phyloP scores from a whole-genome alignment of 2,113 vertebrate species.

The Empidonax traillii region DNA sequence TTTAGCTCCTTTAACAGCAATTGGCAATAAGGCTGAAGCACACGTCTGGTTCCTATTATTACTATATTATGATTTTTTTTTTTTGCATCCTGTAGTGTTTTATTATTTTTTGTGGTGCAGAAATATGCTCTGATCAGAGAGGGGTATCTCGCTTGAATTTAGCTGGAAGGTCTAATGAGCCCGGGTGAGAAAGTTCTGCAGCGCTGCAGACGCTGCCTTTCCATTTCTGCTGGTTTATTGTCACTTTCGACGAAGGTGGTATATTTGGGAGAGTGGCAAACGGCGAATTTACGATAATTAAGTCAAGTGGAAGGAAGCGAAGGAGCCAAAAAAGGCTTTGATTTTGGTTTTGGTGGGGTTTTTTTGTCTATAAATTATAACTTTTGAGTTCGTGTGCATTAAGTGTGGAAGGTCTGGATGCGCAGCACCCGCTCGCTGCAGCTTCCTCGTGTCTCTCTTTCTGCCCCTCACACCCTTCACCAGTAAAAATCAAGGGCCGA shows the following conservation, averaged over 20 bases:
- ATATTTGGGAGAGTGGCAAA: neutral
- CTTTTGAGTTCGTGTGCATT: neutral
- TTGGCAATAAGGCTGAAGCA: conserved; percentile 35
- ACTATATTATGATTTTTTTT: conserved; percentile 27
- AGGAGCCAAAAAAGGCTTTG: conserved; percentile 16
- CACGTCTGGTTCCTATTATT: conserved; percentile 73
- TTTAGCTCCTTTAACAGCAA: conserved; percentile 47
- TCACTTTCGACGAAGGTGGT: conserved; percentile 7
- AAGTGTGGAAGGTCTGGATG: neutral
- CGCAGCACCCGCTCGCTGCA: neutral
- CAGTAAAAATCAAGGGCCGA: neutral
- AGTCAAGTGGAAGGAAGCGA: conserved; percentile 24
- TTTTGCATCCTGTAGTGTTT: conserved; percentile 67
- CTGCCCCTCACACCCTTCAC: neutral
- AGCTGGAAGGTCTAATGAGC: conserved; percentile 6
- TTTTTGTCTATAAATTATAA: neutral
- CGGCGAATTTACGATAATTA: conserved; percentile 27
- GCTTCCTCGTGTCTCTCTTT: neutral
- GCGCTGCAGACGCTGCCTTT: neutral
- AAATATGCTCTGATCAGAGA: conserved; percentile 55
- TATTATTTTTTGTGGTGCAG: conserved; percentile 55
- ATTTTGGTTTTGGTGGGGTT: neutral
- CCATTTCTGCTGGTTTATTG: neutral
- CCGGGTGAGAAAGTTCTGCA: conserved; percentile 32
- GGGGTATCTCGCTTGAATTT: conserved; percentile 17